Base-by-base conservation (phyloP, 2,113 vertebrate genomes). In the Cyrtonyx montezumae region DNA sequence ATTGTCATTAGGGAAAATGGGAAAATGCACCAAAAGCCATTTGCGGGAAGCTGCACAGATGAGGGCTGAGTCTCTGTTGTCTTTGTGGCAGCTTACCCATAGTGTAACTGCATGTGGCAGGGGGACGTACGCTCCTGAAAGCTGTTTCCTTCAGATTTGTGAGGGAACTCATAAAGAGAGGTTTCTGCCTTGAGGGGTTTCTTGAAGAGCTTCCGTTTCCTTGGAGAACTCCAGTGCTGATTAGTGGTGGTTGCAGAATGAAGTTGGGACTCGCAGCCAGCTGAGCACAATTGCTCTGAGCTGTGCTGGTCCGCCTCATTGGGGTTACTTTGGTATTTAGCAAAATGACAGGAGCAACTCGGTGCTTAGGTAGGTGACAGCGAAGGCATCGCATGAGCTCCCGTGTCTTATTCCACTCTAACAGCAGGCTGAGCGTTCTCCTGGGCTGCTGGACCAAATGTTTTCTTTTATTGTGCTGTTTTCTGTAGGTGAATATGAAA, bases 401-500 rank as follows among this genome's bases (percentile, higher is more conserved):
- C 66, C 80, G 74, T 86, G 84, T 92, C 93, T 95, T 96, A 97
- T 9, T 85, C 16, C 5, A 63, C 94, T 95, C 94, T 94, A 85
- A 75, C 88, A 96, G 90, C 96, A 76, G 91, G 62, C 95, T 96
- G 91, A 96, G 96, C 75, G 94, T 96, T 97, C 87, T 95, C 85
- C 87, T 95, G 96, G 91, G 94, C 90, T 96, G 84, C 88, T 93
- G 77, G 91, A 85, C 91, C 85, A 94, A 97, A 95, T 97, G 95
- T 97, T 98, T 97, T 96, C 96, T 93, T 97, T 96, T 87, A 96
- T 96, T 91, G 55, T 96, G 93, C 86, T 96, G 90, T 94, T 90
- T 97, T 96, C 86, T 95, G 90, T 69, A 95, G 96, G 95, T 97
- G 94, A 93, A 93, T 95, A 97, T 97, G 97, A 98, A 97, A 97